Conservation (phyloP, 2,113 vertebrate genomes). For the Platysteira castanea region DNA sequence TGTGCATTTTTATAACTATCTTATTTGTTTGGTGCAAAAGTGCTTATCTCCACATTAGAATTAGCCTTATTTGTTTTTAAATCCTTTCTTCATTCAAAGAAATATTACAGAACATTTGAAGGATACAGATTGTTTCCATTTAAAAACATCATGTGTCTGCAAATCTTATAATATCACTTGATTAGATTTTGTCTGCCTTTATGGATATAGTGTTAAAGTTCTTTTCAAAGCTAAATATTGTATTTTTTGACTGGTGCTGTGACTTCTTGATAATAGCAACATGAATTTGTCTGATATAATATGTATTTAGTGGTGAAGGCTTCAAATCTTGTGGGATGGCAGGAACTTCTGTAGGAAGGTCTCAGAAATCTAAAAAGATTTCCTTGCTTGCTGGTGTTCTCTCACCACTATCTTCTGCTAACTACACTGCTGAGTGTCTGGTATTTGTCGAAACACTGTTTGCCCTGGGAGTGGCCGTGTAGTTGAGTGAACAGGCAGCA, state of each 20-base stretch:
- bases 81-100: background rate
- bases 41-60: background rate
- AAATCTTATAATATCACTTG: background rate
- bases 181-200: background rate
- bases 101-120: background rate
- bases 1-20: background rate
- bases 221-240: background rate
- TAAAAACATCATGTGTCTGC: background rate
- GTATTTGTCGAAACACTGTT: fast-evolving
- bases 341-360: background rate
- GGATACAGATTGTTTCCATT: background rate
- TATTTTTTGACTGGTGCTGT: background rate
- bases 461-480: background rate
- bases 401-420: background rate
- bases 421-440: background rate
- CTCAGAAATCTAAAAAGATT: background rate
- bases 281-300: background rate
- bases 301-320: background rate
- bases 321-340: background rate
- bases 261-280: background rate
- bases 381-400: background rate
- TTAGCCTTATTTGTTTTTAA: background rate
- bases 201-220: background rate
- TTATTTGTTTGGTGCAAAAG: background rate
- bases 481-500: background rate